Conservation (phyloP, 2,888 invertebrate genomes). For the Phengaris arion region DNA sequence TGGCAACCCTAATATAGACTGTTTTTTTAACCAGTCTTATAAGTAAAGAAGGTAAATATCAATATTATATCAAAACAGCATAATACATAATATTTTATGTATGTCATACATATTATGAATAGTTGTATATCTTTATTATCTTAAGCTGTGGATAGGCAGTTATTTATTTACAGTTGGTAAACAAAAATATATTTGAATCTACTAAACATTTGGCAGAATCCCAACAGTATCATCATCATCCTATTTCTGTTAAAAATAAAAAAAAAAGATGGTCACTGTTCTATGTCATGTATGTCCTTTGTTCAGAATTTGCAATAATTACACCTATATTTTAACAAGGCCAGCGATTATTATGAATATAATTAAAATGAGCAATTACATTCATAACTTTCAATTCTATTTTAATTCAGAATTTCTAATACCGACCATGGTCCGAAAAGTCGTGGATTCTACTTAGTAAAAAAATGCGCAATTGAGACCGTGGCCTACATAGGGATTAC, state of each 20-base stretch:
- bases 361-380: neutral
- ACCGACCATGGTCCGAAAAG: slow-evolving; percentile 6
- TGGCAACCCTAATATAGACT: no score
- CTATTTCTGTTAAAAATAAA: slow-evolving; percentile 34
- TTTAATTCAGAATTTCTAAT: slow-evolving; percentile 14
- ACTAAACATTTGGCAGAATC: slow-evolving; percentile 46
- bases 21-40: no score
- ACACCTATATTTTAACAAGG: slow-evolving; percentile 17
- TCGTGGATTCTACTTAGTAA: slow-evolving; percentile 44
- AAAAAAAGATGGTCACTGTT: neutral
- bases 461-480: slow-evolving; percentile 72
- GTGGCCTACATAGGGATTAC: slow-evolving; percentile 74
- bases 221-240: slow-evolving; percentile 47
- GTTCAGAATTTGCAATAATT: slow-evolving; percentile 19
- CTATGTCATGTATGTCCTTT: slow-evolving; percentile 14
- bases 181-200: slow-evolving; percentile 11
- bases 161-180: slow-evolving; percentile 5
- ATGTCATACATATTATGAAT: neutral
- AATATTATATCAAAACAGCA: no score
- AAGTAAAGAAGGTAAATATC: no score
- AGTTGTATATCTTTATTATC: neutral
- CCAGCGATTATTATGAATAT: slow-evolving; percentile 17
- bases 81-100: neutral
- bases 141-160: neutral
- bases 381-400: slow-evolving; percentile 5